Evolutionary conservation across 1,140 invertebrate species (phyloP).

Genomic region (Hylaeus volcanicus): DNA sequence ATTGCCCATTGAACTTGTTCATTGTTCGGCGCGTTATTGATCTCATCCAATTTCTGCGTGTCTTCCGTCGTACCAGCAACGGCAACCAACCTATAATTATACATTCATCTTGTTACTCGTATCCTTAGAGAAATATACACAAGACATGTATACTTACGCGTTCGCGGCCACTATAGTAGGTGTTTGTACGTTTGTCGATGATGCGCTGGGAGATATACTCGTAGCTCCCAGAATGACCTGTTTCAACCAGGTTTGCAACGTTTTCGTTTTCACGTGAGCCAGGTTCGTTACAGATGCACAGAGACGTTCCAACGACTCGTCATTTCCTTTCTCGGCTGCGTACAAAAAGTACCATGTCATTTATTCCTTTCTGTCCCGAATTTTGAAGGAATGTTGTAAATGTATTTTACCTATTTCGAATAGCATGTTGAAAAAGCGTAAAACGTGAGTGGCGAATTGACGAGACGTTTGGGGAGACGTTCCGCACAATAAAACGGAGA

Average conservation of each 20-base stretch:
- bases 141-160: conserved; percentile 15
- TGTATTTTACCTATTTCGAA: conserved; percentile 84
- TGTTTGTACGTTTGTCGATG: conserved; percentile 77
- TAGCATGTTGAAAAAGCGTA: conserved; percentile 90
- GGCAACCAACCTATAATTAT: conserved; percentile 41
- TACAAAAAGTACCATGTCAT: neutral
- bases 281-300: conserved; percentile 86
- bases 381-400: conserved; percentile 47
- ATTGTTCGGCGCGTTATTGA: conserved; percentile 63
- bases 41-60: conserved; percentile 61
- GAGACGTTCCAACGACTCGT: conserved; percentile 85
- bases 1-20: conserved; percentile 70
- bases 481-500: conserved; percentile 88
- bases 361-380: conserved; percentile 44
- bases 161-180: conserved; percentile 68
- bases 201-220: conserved; percentile 73
- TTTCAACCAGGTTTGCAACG: conserved; percentile 86
- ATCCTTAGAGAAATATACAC: neutral
- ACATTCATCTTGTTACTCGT: neutral
- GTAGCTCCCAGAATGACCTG: conserved; percentile 85
- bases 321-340: conserved; percentile 81
- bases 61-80: conserved; percentile 52
- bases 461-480: conserved; percentile 85
- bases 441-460: conserved; percentile 88
- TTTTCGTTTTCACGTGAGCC: conserved; percentile 83